Percentiles rank a stretch among this genome's conserved stretches.
phyloP scores from a whole-genome alignment of 2,113 vertebrate genomes.

The Saguinus midas region DNA sequence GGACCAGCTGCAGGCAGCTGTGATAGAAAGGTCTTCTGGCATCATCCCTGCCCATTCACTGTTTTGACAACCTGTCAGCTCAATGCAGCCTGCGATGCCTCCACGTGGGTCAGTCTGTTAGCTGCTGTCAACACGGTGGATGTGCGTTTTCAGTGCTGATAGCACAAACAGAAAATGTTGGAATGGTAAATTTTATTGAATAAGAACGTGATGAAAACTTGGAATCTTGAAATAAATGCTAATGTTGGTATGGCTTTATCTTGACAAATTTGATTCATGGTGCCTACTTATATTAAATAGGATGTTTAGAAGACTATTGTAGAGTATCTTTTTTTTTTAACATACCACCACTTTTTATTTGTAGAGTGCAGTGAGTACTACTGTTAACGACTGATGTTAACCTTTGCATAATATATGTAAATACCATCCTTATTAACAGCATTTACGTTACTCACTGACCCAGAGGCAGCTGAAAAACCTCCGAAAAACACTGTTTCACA shows the following conservation, averaged over 20 bases:
- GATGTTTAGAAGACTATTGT: background rate
- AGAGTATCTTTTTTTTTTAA: background rate
- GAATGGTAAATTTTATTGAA: background rate
- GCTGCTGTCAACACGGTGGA: background rate
- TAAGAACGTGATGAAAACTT: constrained; percentile 51
- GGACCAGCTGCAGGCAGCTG: background rate
- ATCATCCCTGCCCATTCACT: background rate
- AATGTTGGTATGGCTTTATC: constrained; percentile 50
- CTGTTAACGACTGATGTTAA: background rate
- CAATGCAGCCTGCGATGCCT: background rate
- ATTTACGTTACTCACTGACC: constrained; percentile 14
- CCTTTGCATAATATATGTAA: constrained; percentile 23
- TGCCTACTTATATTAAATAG: background rate
- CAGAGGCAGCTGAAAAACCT: constrained; percentile 33
- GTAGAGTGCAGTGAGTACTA: background rate
- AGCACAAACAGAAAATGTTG: constrained; percentile 22
- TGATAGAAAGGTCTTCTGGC: background rate
- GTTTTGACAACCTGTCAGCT: background rate
- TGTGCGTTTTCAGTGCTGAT: background rate
- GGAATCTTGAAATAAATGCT: constrained; percentile 12
- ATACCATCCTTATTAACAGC: constrained; percentile 3
- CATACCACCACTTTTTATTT: constrained; percentile 21
- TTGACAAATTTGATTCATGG: background rate
- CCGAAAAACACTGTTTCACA: constrained; percentile 25
- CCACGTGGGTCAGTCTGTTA: background rate